These are phyloP conservation scores for Lytechinus pictus DNA, from an alignment of 35 echinoderm and acorn worm species.

Conservation along the genomic window DNA sequence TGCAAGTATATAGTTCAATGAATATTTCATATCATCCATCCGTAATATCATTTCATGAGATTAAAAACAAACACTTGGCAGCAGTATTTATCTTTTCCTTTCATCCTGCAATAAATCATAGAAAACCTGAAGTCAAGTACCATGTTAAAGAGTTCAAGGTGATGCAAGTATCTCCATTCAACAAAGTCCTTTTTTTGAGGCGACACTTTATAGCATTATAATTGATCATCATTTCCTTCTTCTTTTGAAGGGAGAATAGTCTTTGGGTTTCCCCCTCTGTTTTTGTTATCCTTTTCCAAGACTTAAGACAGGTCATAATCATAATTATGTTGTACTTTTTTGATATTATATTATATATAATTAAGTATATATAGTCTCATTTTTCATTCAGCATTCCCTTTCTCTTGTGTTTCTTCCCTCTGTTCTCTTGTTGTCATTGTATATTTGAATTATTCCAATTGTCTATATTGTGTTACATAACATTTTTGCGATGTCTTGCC, in stretches of 20 bases:
- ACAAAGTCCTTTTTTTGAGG: not conserved
- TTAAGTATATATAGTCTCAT: too few species aligned
- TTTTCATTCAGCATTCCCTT: too few species aligned
- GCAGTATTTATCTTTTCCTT: not conserved
- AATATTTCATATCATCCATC: slow-evolving; percentile 29
- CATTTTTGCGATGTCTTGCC: too few species aligned
- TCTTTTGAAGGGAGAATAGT: not conserved
- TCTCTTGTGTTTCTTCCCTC: too few species aligned
- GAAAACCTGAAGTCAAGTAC: not conserved
- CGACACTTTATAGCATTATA: not conserved
- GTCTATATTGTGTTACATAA: too few species aligned
- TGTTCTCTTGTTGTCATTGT: too few species aligned
- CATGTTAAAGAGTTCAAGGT: not conserved
- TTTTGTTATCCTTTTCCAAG: not conserved
- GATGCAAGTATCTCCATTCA: not conserved
- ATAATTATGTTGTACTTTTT: not conserved
- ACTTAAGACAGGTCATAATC: not conserved
- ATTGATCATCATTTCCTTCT: not conserved
- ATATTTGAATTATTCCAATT: too few species aligned
- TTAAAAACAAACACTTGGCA: not conserved
- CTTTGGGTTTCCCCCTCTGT: not conserved
- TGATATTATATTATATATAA: not conserved
- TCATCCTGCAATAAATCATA: not conserved
- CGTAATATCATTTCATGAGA: not conserved
- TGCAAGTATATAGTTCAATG: slow-evolving; percentile 8